Conservation (phyloP, 2,888 invertebrate species). For the Acleris laterana region DNA sequence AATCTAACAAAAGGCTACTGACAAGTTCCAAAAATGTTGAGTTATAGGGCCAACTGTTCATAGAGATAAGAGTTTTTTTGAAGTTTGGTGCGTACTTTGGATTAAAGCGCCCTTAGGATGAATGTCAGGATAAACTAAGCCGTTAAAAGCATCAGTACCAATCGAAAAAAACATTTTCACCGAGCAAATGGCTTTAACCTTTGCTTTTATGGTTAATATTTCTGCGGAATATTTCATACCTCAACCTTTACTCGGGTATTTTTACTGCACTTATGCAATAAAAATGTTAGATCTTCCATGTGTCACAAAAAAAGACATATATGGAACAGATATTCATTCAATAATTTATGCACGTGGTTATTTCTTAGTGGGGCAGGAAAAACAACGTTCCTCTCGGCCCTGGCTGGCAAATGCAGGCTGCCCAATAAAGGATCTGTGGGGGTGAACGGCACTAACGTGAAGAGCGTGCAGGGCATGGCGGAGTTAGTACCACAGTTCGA, state of each 20-base stretch:
- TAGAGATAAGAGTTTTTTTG: not conserved
- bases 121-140: constrained; percentile 4
- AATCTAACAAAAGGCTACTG: too few species aligned
- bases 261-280: too few species aligned
- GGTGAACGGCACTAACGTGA: constrained; percentile 75
- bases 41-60: not conserved
- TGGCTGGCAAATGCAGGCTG: constrained; percentile 80
- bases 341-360: too few species aligned
- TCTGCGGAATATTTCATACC: too few species aligned
- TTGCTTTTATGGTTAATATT: too few species aligned
- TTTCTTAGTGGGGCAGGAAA: constrained; percentile 83
- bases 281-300: too few species aligned
- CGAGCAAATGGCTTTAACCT: too few species aligned
- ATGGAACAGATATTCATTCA: too few species aligned
- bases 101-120: not conserved
- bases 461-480: constrained; percentile 65
- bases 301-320: too few species aligned
- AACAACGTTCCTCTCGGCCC: constrained; percentile 81
- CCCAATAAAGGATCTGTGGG: constrained; percentile 70
- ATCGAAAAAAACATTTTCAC: too few species aligned
- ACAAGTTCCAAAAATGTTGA: too few species aligned
- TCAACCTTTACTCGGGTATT: too few species aligned
- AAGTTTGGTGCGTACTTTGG: not conserved
- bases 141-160: not conserved
- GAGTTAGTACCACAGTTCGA: constrained; percentile 88